A percentile compares a stretch with the other conserved stretches of the same genome.
Conservation (phyloP, 2,888 invertebrate genomes). For the Phalera bucephala region DNA sequence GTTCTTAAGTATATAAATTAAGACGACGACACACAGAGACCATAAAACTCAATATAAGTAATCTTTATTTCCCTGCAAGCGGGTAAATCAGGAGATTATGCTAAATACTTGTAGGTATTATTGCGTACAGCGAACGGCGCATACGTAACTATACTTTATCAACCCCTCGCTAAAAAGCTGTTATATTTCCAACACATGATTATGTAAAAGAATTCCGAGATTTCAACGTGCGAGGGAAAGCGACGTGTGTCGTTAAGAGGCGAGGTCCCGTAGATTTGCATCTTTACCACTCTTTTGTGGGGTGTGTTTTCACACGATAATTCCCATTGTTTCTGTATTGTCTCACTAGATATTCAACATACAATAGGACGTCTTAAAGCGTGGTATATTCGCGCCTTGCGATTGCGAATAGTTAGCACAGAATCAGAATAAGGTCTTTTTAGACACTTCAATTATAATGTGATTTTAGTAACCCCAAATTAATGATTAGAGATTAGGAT, state of each 20-base stretch:
- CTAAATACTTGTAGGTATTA: constrained; percentile 68
- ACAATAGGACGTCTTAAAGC: no score
- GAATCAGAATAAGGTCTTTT: no score
- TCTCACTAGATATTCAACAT: no score
- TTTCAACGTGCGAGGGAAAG: constrained; percentile 62
- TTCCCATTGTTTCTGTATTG: constrained; percentile 33
- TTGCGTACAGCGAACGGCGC: constrained; percentile 50
- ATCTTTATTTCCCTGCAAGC: constrained; percentile 46
- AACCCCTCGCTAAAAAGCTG: constrained; percentile 72
- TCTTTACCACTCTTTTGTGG: constrained; percentile 59
- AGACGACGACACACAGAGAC: constrained; percentile 23
- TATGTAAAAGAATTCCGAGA: constrained; percentile 79
- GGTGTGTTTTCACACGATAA: constrained; percentile 59
- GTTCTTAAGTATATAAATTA: constrained; percentile 37
- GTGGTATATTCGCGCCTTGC: no score
- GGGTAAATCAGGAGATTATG: constrained; percentile 67
- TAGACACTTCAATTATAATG: no score
- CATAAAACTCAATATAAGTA: constrained; percentile 41
- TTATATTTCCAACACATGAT: constrained; percentile 81
- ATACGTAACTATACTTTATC: constrained; percentile 66
- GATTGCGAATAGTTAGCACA: no score
- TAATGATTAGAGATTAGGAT: no score
- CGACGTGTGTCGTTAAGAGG: constrained; percentile 74
- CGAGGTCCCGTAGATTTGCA: constrained; percentile 65
- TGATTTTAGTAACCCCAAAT: no score